Evolutionary conservation across 2,888 invertebrate genomes (phyloP), one percentile per base, ranked within the genome.

Genomic region (Crioceris asparagi): DNA sequence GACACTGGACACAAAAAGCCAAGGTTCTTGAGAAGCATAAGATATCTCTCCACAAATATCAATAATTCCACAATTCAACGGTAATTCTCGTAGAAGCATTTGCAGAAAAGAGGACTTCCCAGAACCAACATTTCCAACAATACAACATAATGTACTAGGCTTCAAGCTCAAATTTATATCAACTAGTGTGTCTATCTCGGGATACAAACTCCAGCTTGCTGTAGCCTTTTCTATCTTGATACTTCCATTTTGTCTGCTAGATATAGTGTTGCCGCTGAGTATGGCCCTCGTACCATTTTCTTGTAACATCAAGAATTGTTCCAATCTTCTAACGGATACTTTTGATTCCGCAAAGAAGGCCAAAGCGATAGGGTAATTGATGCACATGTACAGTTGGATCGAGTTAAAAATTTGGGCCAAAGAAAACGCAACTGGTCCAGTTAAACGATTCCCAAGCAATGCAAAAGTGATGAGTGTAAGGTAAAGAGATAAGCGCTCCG

Each of bases 11-110:
- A 75, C 72, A 50, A 81, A 81, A 2, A 81, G 61, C 88, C 88
- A 90, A 0, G 88, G 78, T 49, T 86, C 82, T 64, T 87, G 86
- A 33, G 83, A 75, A 3, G 82, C 79, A 57, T 83, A 88, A 0
- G 78, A 68, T n/a, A 79, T 50, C 2, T 61, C 64, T 5, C 86
- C 86, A 2, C 69, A 69, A 10, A 83, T 60, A 2, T 69, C 58
- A 30, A 85, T 53, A 1, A 66, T 67, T 1, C 88, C 87, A 12
- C 65, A 60, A 27, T 64, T 62, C 4, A 76, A 63, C 1, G 74
- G 72, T 15, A 87, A 59, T 61, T 90, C 88, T 12, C 77, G 77
- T 39, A 88, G 65, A 11, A 88, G 67, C 41, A 81, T 62, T 58
- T 81, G 78, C 15, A 82, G 63, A 7, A 82, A 57, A 1, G 79